These are phyloP conservation scores for Nomada ferruginata DNA, from an alignment of 2,888 invertebrate species.

Conservation along the genomic window DNA sequence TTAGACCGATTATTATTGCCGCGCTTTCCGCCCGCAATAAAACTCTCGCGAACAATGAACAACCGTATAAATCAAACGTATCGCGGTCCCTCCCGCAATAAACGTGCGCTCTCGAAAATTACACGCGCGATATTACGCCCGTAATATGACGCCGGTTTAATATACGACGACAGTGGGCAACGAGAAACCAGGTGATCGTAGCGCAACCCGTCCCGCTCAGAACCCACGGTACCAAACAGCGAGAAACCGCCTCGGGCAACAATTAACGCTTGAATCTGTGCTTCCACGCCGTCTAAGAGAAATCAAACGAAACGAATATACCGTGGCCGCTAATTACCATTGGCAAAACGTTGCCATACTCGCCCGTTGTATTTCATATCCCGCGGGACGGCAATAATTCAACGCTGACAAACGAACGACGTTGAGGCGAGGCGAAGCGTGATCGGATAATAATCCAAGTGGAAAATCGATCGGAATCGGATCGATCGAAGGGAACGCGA, in stretches of 20 bases:
- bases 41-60: constrained; percentile 15
- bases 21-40: constrained; percentile 1
- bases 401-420: constrained; percentile 16
- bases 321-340: not conserved
- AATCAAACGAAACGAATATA: constrained; percentile 19
- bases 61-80: constrained; percentile 12
- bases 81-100: not conserved
- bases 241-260: constrained; percentile 15
- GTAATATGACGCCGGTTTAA: constrained; percentile 26
- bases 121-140: constrained; percentile 23
- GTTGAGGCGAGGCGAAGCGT: too few relatives aligned
- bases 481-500: not conserved
- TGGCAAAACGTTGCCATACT: not conserved
- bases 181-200: not conserved
- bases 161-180: constrained; percentile 20
- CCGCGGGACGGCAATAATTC: constrained; percentile 13
- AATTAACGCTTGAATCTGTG: constrained; percentile 13
- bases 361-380: not conserved
- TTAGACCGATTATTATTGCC: not conserved
- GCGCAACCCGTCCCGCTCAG: not conserved
- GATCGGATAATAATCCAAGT: constrained; percentile 2
- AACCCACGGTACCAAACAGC: not conserved
- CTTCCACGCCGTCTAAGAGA: constrained; percentile 1
- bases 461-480: not conserved
- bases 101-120: constrained; percentile 5